Evolutionary conservation across 2,113 vertebrate species (phyloP).

Genomic region (Antechinus flavipes): DNA sequence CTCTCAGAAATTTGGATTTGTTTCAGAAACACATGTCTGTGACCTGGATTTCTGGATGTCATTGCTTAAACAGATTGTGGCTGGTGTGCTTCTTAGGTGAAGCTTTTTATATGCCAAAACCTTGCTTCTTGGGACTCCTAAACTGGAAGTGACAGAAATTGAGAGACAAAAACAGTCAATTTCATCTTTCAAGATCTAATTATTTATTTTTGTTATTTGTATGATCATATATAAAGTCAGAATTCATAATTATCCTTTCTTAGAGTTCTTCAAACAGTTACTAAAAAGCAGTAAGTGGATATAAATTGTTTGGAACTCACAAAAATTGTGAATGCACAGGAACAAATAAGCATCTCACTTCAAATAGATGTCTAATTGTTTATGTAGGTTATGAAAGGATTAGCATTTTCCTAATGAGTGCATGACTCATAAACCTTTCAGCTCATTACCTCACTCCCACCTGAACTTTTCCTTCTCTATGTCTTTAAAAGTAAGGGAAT

Average conservation of each 20-base stretch:
- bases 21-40: not conserved
- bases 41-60: not conserved
- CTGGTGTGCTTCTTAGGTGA: not conserved
- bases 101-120: not conserved
- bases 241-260: not conserved
- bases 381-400: not conserved
- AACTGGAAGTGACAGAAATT: not conserved
- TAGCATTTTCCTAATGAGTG: not conserved
- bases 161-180: not conserved
- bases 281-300: not conserved
- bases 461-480: not conserved
- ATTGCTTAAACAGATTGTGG: not conserved
- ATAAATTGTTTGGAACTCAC: not conserved
- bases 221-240: not conserved
- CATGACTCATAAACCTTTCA: not conserved
- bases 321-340: not conserved
- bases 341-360: not conserved
- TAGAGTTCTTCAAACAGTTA: not conserved
- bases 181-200: not conserved
- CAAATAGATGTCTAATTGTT: not conserved
- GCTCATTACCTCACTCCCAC: not conserved
- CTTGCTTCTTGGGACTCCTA: not conserved
- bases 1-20: not conserved
- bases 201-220: not conserved
- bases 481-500: not conserved